Percentiles rank a stretch among this genome's conserved stretches.
These are phyloP conservation scores for Eptatretus burgeri DNA, from an alignment of 2,113 vertebrate species.

Conservation along the genomic window DNA sequence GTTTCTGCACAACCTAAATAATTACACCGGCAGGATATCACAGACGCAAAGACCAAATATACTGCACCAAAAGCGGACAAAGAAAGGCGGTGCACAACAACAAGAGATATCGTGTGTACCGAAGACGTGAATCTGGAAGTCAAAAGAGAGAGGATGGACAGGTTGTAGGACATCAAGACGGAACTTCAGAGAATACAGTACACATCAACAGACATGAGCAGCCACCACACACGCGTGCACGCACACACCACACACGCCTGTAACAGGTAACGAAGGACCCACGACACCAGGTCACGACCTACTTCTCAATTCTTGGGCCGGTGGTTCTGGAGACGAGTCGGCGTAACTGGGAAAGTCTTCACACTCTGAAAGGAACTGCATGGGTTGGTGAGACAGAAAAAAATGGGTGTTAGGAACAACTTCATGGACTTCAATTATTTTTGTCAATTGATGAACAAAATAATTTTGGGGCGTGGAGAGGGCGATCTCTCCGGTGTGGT, in stretches of 20 bases:
- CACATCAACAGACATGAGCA: too few species aligned
- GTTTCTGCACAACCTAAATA: too few species aligned
- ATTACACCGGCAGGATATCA: too few species aligned
- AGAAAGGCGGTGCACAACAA: too few species aligned
- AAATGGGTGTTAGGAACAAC: not conserved
- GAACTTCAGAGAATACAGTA: too few species aligned
- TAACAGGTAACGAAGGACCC: not conserved
- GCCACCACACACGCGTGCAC: not conserved
- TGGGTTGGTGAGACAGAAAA: not conserved
- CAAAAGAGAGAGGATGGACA: too few species aligned
- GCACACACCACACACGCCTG: not conserved
- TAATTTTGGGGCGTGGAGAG: not conserved
- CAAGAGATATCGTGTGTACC: too few species aligned
- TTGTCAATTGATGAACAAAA: not conserved
- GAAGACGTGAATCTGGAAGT: too few species aligned
- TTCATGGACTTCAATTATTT: not conserved
- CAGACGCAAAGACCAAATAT: too few species aligned
- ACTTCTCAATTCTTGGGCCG: not conserved
- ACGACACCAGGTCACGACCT: not conserved
- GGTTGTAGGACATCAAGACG: too few species aligned
- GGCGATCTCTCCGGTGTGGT: not conserved
- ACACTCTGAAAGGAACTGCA: slow-evolving; percentile 1
- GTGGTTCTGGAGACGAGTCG: slow-evolving; percentile 2
- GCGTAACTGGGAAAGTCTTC: not conserved
- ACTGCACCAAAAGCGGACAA: too few species aligned